Percentiles rank a stretch among this genome's conserved stretches.
phyloP scores from a whole-genome alignment of 1,140 invertebrate genomes.

The Atta colombica region DNA sequence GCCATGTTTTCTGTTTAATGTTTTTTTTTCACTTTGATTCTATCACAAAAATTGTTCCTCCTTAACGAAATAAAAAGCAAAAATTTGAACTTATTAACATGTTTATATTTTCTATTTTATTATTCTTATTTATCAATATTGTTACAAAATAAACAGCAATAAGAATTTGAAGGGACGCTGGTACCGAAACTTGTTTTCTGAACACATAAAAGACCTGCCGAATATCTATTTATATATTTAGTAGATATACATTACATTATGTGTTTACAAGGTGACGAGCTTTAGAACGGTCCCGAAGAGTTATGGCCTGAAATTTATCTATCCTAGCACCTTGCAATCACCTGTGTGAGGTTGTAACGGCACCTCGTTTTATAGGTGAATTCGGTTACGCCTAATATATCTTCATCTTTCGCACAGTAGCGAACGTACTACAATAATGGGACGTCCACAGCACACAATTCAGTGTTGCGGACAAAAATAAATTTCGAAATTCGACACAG shows the following conservation, averaged over 20 bases:
- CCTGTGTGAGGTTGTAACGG: conserved; percentile 74
- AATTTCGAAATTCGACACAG: conserved; percentile 43
- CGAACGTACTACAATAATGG: conserved; percentile 19
- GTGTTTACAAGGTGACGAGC: conserved; percentile 58
- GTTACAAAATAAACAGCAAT: not conserved
- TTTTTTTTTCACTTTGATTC: not conserved
- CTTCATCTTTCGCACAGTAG: conserved; percentile 62
- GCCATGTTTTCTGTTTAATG: not conserved
- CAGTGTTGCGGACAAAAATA: conserved; percentile 7
- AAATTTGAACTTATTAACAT: not conserved
- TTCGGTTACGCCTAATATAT: conserved; percentile 80
- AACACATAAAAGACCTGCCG: not conserved
- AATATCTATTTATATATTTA: conserved; percentile 35
- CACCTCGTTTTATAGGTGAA: conserved; percentile 73
- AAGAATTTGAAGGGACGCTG: not conserved
- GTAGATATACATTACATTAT: conserved; percentile 32
- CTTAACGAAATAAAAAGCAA: not conserved
- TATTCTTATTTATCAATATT: not conserved
- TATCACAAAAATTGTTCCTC: not conserved
- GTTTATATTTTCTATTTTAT: not conserved
- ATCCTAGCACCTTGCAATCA: conserved; percentile 81
- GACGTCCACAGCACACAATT: conserved; percentile 31
- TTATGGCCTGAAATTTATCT: conserved; percentile 84
- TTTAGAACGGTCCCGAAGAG: conserved; percentile 78
- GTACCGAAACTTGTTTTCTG: not conserved